Base-by-base conservation (phyloP, 1,140 invertebrate species). In the Popillia japonica region DNA sequence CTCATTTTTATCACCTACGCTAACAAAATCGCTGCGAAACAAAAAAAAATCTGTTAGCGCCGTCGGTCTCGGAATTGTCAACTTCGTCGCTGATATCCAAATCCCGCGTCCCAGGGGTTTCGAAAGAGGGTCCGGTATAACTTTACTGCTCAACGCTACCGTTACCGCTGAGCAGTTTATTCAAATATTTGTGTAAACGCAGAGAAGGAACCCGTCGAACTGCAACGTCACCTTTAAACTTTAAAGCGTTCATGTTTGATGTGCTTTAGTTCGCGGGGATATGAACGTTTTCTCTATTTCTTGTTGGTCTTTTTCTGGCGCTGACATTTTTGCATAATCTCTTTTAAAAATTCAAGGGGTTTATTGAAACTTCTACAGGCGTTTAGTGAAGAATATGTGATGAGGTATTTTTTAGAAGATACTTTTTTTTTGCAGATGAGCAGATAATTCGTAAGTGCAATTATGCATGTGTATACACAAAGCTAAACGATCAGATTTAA, bases 221-320 rank as follows among this genome's bases (percentile, higher is more conserved):
- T 68, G 61, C 20, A 22, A 68, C 59, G 22, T 64, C 59, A 64
- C 59, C 59, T 64, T 64, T 64, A 64, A 64, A 64, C 11, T 64
- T 64, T 64, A 64, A 64, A 23, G 59, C 61, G 20, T 22, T 17
- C 61, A 68, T 68, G 22, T 68, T 6, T 10, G 22, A 68, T 68
- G 27, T 27, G 6, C 22, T 34, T 68, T 27, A 11, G 6, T 68
- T 14, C 20, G 27, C 61, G 20, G 61, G 27, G 8, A 34, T 11
- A 27, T 22, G 61, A 27, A 34, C 61, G 20, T 68, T 34, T 68
- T 61, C 14, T n/a, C 59, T n/a, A 17, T 61, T 61, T 27, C 22
- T 68, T 8, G 20, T 34, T 68, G 11, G 27, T 11, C 23, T 68
- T 68, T 34, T 68, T 68, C 7, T 22, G 20, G 27, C 22, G 44